Base-by-base conservation (phyloP, 2,797 vertebrate species). In the Furcifer pardalis region DNA sequence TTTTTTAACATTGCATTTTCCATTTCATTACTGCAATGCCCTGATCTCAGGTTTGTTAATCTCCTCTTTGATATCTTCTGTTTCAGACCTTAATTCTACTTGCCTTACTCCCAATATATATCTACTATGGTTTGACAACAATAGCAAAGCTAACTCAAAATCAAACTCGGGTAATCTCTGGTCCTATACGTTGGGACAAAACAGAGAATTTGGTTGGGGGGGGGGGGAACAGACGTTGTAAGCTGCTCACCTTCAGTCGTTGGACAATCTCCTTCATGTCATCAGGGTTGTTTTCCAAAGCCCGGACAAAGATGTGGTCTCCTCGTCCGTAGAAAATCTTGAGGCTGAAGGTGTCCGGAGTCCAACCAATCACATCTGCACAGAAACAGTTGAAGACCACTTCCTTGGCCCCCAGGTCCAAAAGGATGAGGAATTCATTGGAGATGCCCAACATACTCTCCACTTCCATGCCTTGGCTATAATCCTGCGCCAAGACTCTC, bases 331-430 rank as follows among this genome's bases (percentile, higher is more conserved):
- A 98, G 91, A 97, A 99, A 78, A 99, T 94, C 92, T 98, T 98
- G n/a, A 99, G 69, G 0, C 96, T 85, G 25, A 95, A 86, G 0
- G 95, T 90, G 62, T 99, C 98, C 0, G 97, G 96, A 0, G 96
- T 98, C 98, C 98, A 99, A 15, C 98, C 98, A 0, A 99, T 98
- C 82, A 99, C 97, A 0, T 99, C 98, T 0, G 96, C 96, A 1
- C 98, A 98, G 92, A 98, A 98, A 89, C 98, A 99, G 87, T 98
- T 97, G 74, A 99, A 99, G 5, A 98, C 98, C 73, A 99, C 97
- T 60, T 98, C 97, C 92, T 98, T 98, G 87, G 97, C 97, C 23
- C 56, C 88, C 1, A 96, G 90, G 90, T 98, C 98, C 6, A 96
- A 83, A 7, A 99, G 91, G 8, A 98, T 96, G 17, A 98, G 82